These are phyloP conservation scores for Lasioglossum zephyrum DNA, from an alignment of 2,888 invertebrate genomes.

Conservation along the genomic window DNA sequence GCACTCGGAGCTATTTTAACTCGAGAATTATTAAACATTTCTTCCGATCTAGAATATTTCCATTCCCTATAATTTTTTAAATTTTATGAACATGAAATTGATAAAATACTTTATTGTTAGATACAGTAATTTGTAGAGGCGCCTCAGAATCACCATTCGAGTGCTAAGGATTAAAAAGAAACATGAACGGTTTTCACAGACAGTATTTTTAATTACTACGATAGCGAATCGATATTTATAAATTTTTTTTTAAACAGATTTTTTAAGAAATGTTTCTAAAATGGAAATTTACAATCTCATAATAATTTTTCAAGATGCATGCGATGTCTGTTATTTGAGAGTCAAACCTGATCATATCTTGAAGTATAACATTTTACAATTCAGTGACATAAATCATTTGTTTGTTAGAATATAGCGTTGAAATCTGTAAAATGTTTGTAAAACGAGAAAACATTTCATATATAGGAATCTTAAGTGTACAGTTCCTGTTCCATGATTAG, in stretches of 20 bases:
- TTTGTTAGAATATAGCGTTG: slow-evolving; percentile 15
- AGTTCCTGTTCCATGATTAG: slow-evolving; percentile 16
- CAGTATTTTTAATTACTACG: slow-evolving; percentile 3
- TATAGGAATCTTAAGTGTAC: not conserved
- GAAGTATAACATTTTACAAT: slow-evolving; percentile 36
- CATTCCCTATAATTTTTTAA: too few relatives aligned
- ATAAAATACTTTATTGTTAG: too few relatives aligned
- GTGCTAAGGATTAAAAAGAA: not conserved
- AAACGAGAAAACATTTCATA: slow-evolving; percentile 10
- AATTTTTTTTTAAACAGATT: not conserved
- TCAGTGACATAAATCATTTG: slow-evolving; percentile 9
- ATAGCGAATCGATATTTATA: not conserved
- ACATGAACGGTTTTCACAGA: not conserved
- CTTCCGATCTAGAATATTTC: too few relatives aligned
- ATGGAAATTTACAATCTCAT: not conserved
- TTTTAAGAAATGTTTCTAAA: not conserved
- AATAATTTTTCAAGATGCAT: not conserved
- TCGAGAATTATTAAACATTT: too few relatives aligned
- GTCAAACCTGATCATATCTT: slow-evolving; percentile 23
- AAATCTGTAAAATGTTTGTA: slow-evolving; percentile 23
- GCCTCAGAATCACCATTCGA: too few relatives aligned
- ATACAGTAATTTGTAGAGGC: too few relatives aligned
- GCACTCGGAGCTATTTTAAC: too few relatives aligned
- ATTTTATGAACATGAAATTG: too few relatives aligned
- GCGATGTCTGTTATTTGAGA: not conserved